phyloP scores from a whole-genome alignment of 2,888 invertebrate genomes.

The Andrena minutula region DNA sequence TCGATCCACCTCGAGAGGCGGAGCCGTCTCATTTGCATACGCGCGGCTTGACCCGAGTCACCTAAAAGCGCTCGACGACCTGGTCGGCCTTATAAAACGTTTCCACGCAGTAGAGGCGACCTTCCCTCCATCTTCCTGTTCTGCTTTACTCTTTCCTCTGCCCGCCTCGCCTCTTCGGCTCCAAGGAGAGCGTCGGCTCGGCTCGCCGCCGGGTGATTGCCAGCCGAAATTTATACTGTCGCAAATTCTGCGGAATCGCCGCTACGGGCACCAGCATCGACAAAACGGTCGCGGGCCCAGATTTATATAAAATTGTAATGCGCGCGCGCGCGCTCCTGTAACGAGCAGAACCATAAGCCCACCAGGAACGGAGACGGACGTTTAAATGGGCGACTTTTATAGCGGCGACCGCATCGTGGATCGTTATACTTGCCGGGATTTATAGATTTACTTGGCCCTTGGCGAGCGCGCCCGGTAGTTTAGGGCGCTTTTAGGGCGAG shows the following conservation, averaged over 20 bases:
- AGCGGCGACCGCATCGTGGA: constrained; percentile 67
- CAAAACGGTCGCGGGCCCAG: constrained; percentile 67
- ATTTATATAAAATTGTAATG: constrained; percentile 73
- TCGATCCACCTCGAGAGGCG: constrained; percentile 45
- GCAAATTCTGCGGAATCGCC: constrained; percentile 77
- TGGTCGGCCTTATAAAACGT: constrained; percentile 61
- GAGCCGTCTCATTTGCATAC: constrained; percentile 77
- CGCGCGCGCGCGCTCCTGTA: constrained; percentile 65
- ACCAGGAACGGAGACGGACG: constrained; percentile 44
- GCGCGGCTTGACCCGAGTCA: constrained; percentile 74
- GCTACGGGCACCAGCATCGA: constrained; percentile 62
- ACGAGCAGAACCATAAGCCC: constrained; percentile 67
- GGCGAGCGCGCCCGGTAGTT: constrained; percentile 62
- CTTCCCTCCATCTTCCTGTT: constrained; percentile 41
- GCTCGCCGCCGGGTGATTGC: constrained; percentile 56
- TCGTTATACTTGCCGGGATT: constrained; percentile 73
- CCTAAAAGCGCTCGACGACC: constrained; percentile 48
- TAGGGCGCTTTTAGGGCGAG: constrained; percentile 67
- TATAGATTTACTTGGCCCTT: constrained; percentile 69
- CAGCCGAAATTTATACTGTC: constrained; percentile 75
- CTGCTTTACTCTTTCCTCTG: neutral
- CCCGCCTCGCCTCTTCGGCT: neutral
- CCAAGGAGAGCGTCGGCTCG: constrained; percentile 32
- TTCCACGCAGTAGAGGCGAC: constrained; percentile 17
- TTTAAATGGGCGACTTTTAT: constrained; percentile 67